Evolutionary conservation across 2,113 vertebrate genomes (phyloP).

Genomic region (Pluvialis apricaria): DNA sequence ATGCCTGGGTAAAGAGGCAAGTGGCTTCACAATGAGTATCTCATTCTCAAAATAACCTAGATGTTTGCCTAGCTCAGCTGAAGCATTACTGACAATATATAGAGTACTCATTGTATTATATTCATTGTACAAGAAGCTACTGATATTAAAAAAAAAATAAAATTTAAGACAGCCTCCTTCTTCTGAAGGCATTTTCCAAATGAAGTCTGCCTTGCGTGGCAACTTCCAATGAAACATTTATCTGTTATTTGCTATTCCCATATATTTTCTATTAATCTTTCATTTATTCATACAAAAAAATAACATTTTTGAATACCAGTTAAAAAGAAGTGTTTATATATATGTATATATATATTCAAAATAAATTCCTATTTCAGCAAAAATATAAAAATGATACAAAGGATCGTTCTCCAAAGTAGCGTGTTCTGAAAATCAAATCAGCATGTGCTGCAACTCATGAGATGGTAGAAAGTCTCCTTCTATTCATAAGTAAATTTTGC

Average conservation of each 20-base stretch:
- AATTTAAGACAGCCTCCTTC: not conserved
- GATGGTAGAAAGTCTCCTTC: not conserved
- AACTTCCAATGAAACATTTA: constrained; percentile 31
- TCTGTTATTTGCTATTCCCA: not conserved
- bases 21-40: not conserved
- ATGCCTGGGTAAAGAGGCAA: not conserved
- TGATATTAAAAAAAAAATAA: not conserved
- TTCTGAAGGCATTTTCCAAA: not conserved
- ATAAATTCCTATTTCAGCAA: not conserved
- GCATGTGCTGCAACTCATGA: not conserved
- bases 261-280: not conserved
- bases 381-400: not conserved
- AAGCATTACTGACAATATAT: not conserved
- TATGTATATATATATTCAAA: not conserved
- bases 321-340: not conserved
- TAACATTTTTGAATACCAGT: not conserved
- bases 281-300: not conserved
- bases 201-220: not conserved
- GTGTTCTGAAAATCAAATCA: not conserved
- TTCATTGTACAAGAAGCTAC: not conserved
- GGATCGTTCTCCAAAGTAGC: not conserved
- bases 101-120: not conserved
- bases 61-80: not conserved
- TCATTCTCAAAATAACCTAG: not conserved
- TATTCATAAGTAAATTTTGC: not conserved